These are phyloP conservation scores for Phlogophora meticulosa DNA, from an alignment of 2,888 invertebrate species.

Conservation along the genomic window DNA sequence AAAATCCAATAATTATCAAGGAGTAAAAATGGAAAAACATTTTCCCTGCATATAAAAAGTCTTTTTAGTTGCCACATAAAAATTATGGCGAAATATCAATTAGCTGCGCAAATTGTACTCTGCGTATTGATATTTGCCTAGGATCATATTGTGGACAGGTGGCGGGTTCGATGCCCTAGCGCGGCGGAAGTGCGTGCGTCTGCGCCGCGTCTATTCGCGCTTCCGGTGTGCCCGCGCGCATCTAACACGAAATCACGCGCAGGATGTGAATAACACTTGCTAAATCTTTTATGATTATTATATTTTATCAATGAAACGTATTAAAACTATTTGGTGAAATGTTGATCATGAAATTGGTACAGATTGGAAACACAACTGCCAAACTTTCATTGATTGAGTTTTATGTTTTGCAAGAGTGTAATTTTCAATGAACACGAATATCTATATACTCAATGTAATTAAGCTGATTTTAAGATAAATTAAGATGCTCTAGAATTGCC, in stretches of 20 bases:
- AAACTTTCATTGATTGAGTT: conserved; percentile 5
- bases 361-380: background rate
- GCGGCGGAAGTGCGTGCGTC: conserved; percentile 89
- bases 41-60: background rate
- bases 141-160: conserved; percentile 78
- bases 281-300: conserved; percentile 64
- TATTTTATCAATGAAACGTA: conserved; percentile 47
- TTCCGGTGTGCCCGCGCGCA: conserved; percentile 84
- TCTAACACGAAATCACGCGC: conserved; percentile 76
- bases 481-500: too few species aligned
- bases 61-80: background rate
- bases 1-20: background rate
- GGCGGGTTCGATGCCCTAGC: conserved; percentile 85
- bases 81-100: conserved; percentile 13
- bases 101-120: conserved; percentile 26
- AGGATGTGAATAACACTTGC: conserved; percentile 67
- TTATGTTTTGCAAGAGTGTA: conserved; percentile 23
- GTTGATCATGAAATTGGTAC: conserved; percentile 8
- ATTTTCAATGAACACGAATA: conserved; percentile 42
- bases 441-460: too few species aligned
- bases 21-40: background rate
- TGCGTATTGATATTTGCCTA: conserved; percentile 64
- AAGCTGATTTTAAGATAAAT: too few species aligned
- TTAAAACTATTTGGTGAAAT: conserved; percentile 11
- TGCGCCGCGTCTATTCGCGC: conserved; percentile 89